A percentile compares a stretch with the other conserved stretches of the same genome.
These are phyloP conservation scores for Subanguina moxae DNA, from an alignment of 1,140 invertebrate species.

Conservation along the genomic window DNA sequence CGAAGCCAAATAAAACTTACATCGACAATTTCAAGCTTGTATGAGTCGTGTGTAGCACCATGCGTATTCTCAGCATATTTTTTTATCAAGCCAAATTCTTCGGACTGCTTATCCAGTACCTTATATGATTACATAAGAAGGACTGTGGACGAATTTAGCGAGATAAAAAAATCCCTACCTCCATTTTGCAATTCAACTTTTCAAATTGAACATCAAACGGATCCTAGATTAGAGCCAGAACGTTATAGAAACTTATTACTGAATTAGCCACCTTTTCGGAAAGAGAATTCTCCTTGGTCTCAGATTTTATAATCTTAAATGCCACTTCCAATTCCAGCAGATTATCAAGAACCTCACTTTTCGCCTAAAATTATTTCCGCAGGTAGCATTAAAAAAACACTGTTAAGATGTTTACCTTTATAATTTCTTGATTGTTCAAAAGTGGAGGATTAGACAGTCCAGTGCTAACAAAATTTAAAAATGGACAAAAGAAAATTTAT, in stretches of 20 bases:
- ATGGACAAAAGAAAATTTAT: too few species aligned
- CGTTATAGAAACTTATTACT: neutral
- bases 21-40: constrained; percentile 72
- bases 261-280: too few species aligned
- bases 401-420: constrained; percentile 68
- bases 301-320: constrained; percentile 72
- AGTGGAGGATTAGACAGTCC: constrained; percentile 49
- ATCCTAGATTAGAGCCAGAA: constrained; percentile 4
- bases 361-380: constrained; percentile 43
- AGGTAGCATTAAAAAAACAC: constrained; percentile 78
- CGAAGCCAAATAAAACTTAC: constrained; percentile 66
- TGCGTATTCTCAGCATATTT: constrained; percentile 67
- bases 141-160: neutral
- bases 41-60: constrained; percentile 73
- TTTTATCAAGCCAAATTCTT: constrained; percentile 29
- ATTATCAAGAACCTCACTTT: constrained; percentile 35
- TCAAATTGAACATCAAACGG: constrained; percentile 39
- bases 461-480: neutral
- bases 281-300: constrained; percentile 53
- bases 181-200: constrained; percentile 47
- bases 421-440: constrained; percentile 77
- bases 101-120: constrained; percentile 27
- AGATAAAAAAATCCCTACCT: constrained; percentile 14
- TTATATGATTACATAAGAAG: too few species aligned
- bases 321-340: constrained; percentile 63